These are phyloP conservation scores for Drosophila ananassae DNA, from an alignment of 1,140 invertebrate species.

Conservation along the genomic window DNA sequence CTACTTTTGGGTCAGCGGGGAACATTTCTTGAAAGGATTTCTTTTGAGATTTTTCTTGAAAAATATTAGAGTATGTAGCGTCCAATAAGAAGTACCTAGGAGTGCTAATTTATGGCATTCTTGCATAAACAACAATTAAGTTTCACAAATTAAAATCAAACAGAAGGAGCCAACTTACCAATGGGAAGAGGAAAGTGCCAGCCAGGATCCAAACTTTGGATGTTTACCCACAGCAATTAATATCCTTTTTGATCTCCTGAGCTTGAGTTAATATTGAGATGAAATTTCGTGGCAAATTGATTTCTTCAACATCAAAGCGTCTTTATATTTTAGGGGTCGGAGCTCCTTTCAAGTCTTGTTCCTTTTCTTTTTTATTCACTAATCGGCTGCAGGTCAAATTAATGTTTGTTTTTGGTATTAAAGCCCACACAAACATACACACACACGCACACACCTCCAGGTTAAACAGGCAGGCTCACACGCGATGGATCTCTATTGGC, in stretches of 20 bases:
- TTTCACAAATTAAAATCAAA: conserved; percentile 35
- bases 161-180: conserved; percentile 14
- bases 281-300: conserved; percentile 24
- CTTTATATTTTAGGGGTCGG: conserved; percentile 15
- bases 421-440: conserved; percentile 25
- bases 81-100: conserved; percentile 5
- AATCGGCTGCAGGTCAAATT: conserved; percentile 59
- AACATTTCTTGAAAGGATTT: neutral
- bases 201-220: conserved; percentile 23
- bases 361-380: conserved; percentile 7
- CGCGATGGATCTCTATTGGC: conserved; percentile 25
- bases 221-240: conserved; percentile 60
- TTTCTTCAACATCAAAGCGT: conserved; percentile 58
- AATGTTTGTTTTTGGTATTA: conserved; percentile 55
- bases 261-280: conserved; percentile 69
- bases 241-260: conserved; percentile 66
- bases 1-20: too few relatives aligned
- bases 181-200: conserved; percentile 8
- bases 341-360: neutral
- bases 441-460: conserved; percentile 3
- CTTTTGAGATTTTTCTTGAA: too few relatives aligned
- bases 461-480: conserved; percentile 10
- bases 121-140: conserved; percentile 42
- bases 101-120: conserved; percentile 24
- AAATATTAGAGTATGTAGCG: too few relatives aligned